phyloP scores from a whole-genome alignment of 2,888 invertebrate species.

The Xestoiulus laeticollis region DNA sequence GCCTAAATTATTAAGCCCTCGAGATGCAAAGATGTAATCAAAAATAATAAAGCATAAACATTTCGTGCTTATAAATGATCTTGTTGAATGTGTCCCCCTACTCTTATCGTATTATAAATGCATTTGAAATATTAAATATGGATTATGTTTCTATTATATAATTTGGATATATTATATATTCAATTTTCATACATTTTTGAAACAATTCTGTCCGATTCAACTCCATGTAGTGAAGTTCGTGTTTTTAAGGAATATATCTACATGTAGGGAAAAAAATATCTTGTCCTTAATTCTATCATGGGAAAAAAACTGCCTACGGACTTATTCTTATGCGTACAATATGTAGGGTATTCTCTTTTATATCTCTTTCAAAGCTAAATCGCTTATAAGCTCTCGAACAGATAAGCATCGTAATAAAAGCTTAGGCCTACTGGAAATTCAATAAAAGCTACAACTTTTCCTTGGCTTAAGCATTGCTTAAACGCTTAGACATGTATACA shows the following conservation, averaged over 20 bases:
- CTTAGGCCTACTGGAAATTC: slow-evolving; percentile 9
- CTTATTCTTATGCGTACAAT: not conserved
- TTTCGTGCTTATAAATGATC: too few species aligned
- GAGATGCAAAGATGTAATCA: not conserved
- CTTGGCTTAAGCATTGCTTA: slow-evolving; percentile 4
- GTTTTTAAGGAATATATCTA: too few species aligned
- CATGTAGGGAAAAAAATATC: not conserved
- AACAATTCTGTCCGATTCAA: too few species aligned
- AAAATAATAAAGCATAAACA: not conserved
- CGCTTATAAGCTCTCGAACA: slow-evolving; percentile 22
- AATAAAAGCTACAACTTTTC: slow-evolving; percentile 4
- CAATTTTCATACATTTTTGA: too few species aligned
- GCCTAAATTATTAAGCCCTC: not conserved
- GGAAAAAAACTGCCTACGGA: not conserved
- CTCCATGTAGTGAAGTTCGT: too few species aligned
- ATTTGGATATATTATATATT: too few species aligned
- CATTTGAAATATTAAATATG: too few species aligned
- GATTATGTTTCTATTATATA: too few species aligned
- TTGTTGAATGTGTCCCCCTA: too few species aligned
- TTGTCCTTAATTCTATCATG: not conserved
- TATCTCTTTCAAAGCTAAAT: not conserved
- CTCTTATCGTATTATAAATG: too few species aligned
- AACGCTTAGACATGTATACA: not conserved
- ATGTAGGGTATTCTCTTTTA: not conserved
- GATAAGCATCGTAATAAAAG: slow-evolving; percentile 34